Percentiles rank a stretch among this genome's conserved stretches.
phyloP scores from a whole-genome alignment of 2,888 invertebrate genomes.

The Andrena flavipes region DNA sequence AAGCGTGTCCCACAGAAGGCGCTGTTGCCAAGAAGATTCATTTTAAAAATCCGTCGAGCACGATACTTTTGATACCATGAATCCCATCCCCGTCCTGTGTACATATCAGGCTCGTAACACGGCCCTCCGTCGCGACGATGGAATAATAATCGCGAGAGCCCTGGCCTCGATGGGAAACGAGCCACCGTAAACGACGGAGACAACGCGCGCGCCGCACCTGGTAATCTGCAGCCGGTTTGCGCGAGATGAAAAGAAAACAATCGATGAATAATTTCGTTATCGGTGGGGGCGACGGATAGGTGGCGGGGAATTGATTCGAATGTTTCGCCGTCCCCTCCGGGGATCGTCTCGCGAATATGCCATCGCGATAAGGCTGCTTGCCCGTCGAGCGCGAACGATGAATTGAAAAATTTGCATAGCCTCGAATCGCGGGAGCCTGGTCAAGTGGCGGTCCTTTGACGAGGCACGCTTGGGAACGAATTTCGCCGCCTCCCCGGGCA shows the following conservation, averaged over 20 bases:
- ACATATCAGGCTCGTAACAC: neutral
- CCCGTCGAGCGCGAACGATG: slow-evolving; percentile 23
- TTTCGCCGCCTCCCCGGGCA: slow-evolving; percentile 23
- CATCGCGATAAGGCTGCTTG: slow-evolving; percentile 47
- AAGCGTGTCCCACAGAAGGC: no score
- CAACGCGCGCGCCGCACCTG: slow-evolving; percentile 49
- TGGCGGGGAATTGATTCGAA: slow-evolving; percentile 63
- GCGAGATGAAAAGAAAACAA: slow-evolving; percentile 71
- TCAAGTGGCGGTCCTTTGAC: slow-evolving; percentile 25
- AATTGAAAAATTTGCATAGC: slow-evolving; percentile 56
- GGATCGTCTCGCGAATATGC: slow-evolving; percentile 45
- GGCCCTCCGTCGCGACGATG: slow-evolving; percentile 56
- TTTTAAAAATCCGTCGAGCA: no score
- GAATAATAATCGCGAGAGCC: slow-evolving; percentile 68
- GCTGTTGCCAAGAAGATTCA: no score
- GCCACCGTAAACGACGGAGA: slow-evolving; percentile 37
- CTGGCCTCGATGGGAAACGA: slow-evolving; percentile 14
- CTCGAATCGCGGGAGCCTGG: slow-evolving; percentile 6
- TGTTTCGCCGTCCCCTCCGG: slow-evolving; percentile 17
- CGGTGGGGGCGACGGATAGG: slow-evolving; percentile 20
- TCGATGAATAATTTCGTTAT: slow-evolving; percentile 70
- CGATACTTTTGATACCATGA: no score
- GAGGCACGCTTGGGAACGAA: neutral
- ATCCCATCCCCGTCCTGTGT: neutral
- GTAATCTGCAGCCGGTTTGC: slow-evolving; percentile 51